These are phyloP conservation scores for Anaspis maculata DNA, from an alignment of 2,888 invertebrate species.

Conservation along the genomic window DNA sequence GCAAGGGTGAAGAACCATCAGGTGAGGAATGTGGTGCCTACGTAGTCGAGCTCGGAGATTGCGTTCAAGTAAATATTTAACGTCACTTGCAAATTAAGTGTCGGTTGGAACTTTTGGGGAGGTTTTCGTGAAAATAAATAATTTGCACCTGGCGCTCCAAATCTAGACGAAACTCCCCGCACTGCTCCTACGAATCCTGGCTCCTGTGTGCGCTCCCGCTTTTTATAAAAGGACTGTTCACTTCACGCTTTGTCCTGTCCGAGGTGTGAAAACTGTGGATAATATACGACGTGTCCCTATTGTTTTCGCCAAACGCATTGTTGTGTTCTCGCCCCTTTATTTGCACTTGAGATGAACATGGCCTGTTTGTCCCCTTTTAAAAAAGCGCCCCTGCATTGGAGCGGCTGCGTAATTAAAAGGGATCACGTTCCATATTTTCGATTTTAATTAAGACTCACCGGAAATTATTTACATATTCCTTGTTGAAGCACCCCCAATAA, in stretches of 20 bases:
- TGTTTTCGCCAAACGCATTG: conserved; percentile 26
- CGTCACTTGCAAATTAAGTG: too few relatives aligned
- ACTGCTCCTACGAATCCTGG: too few relatives aligned
- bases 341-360: conserved; percentile 27
- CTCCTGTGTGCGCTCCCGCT: too few relatives aligned
- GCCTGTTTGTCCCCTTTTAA: conserved; percentile 16
- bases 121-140: not conserved
- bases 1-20: too few relatives aligned
- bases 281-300: conserved; percentile 22
- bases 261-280: conserved; percentile 31
- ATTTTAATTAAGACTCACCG: conserved; percentile 9
- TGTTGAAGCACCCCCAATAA: too few relatives aligned
- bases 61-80: too few relatives aligned
- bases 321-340: conserved; percentile 29
- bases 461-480: conserved; percentile 7
- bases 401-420: conserved; percentile 21
- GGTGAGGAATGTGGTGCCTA: too few relatives aligned
- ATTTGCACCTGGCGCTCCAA: too few relatives aligned
- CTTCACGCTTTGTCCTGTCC: conserved; percentile 9
- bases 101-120: too few relatives aligned
- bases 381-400: too few relatives aligned
- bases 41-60: too few relatives aligned
- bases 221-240: conserved; percentile 18
- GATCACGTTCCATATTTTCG: conserved; percentile 19
- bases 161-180: too few relatives aligned